Percentiles rank a stretch among this genome's conserved stretches.
These are phyloP conservation scores for Muntiacus muntjak DNA, from an alignment of 2,113 vertebrate genomes.

Conservation along the genomic window DNA sequence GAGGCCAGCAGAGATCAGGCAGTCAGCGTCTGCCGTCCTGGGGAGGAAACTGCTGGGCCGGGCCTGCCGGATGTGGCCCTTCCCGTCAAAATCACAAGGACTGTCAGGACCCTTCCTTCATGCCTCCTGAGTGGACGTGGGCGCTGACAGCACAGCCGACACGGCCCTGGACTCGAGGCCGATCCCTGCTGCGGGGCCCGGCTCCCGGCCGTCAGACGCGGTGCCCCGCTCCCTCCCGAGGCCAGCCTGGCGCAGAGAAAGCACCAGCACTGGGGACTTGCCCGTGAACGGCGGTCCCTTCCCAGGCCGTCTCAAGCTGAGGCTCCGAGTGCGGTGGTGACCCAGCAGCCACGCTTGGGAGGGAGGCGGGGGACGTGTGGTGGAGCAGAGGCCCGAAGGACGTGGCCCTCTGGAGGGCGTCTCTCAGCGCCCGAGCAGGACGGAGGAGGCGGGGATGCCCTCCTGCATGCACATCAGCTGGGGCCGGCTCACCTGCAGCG, in stretches of 20 bases:
- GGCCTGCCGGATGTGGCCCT: no score
- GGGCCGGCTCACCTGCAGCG: conserved; percentile 85
- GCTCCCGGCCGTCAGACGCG: accelerated
- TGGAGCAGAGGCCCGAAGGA: not conserved
- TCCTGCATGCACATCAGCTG: accelerated
- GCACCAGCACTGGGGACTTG: accelerated
- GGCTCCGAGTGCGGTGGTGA: accelerated
- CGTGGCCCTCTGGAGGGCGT: no score
- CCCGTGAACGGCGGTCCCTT: not conserved
- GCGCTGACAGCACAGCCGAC: not conserved
- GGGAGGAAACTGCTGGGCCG: accelerated
- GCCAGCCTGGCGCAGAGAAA: not conserved
- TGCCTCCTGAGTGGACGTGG: not conserved
- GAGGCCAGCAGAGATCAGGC: accelerated
- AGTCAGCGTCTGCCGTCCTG: accelerated
- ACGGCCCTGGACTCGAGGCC: not conserved
- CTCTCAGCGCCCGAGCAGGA: not conserved
- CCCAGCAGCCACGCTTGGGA: accelerated
- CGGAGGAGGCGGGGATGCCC: accelerated
- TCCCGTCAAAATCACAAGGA: no score
- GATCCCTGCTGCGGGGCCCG: not conserved
- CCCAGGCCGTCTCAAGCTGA: not conserved
- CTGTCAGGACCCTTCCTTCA: not conserved
- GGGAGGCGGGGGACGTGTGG: accelerated
- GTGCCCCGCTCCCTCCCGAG: not conserved